Percentiles rank a stretch among this genome's conserved stretches.
These are phyloP conservation scores for Triplophysa bombifrons DNA, from an alignment of 2,797 vertebrate genomes.

Conservation along the genomic window DNA sequence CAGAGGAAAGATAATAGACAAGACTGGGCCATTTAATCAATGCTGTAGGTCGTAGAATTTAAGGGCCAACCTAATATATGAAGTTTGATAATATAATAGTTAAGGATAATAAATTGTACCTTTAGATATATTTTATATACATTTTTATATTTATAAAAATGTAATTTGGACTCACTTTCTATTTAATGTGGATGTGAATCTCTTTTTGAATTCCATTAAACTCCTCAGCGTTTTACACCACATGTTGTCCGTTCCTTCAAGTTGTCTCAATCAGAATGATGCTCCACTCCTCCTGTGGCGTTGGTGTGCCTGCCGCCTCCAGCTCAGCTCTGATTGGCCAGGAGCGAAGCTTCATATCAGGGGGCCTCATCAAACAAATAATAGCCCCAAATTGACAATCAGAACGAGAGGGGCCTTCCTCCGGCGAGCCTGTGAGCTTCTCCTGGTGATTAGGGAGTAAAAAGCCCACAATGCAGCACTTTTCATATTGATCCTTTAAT, in stretches of 20 bases:
- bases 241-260: conserved; percentile 37
- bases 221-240: conserved; percentile 20
- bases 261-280: conserved; percentile 45
- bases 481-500: conserved; percentile 49
- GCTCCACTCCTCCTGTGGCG: conserved; percentile 32
- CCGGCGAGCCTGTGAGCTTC: conserved; percentile 21
- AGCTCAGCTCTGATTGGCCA: conserved; percentile 53
- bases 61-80: background rate
- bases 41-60: background rate
- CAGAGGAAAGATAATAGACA: background rate
- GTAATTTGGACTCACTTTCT: background rate
- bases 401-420: conserved; percentile 40
- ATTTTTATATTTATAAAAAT: background rate
- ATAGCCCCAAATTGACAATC: conserved; percentile 58
- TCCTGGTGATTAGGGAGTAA: conserved; percentile 39
- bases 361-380: conserved; percentile 59
- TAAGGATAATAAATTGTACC: too few relatives aligned
- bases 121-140: too few relatives aligned
- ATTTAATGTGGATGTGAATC: background rate
- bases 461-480: conserved; percentile 12
- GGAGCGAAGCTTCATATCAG: conserved; percentile 52
- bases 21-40: background rate
- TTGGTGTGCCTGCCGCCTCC: conserved; percentile 25
- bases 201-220: conserved; percentile 23
- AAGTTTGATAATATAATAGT: too few relatives aligned